Conservation (phyloP, 1,140 invertebrate species). For the Atta texana region DNA sequence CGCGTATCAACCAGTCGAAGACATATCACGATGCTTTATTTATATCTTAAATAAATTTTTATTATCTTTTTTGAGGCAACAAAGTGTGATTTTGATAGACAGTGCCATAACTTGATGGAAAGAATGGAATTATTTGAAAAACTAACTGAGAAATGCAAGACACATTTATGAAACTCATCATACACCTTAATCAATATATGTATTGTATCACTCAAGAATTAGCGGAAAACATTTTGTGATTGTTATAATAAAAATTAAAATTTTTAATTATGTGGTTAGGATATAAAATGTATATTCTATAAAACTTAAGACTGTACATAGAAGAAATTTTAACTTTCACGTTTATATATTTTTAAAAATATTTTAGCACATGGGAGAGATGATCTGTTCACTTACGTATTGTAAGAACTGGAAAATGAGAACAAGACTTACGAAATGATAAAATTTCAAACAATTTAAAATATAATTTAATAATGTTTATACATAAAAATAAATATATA, state of each 20-base stretch:
- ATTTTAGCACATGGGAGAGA: conserved; percentile 19
- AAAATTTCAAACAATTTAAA: conserved; percentile 22
- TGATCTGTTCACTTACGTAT: neutral
- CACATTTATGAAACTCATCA: conserved; percentile 26
- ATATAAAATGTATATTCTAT: conserved; percentile 75
- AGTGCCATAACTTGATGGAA: conserved; percentile 66
- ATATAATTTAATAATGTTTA: conserved; percentile 29
- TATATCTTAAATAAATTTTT: conserved; percentile 40
- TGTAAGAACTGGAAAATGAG: neutral
- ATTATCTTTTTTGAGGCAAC: conserved; percentile 3
- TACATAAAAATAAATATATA: neutral
- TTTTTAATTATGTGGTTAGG: conserved; percentile 59
- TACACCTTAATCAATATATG: conserved; percentile 63
- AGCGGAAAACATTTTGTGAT: conserved; percentile 64
- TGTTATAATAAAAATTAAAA: conserved; percentile 52
- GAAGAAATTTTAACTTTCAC: conserved; percentile 73
- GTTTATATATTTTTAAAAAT: conserved; percentile 60
- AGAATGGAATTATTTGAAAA: conserved; percentile 43
- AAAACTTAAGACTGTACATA: conserved; percentile 76
- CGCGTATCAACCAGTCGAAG: conserved; percentile 41
- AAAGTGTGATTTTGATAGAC: conserved; percentile 19
- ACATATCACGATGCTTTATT: conserved; percentile 69
- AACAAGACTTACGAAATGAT: neutral
- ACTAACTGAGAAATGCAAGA: conserved; percentile 11
- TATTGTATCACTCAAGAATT: conserved; percentile 32